A percentile compares a stretch with the other conserved stretches of the same genome.
Evolutionary conservation across 92 coral and sea anemone genomes (phyloP).

Genomic region (Blastomussa wellsi): DNA sequence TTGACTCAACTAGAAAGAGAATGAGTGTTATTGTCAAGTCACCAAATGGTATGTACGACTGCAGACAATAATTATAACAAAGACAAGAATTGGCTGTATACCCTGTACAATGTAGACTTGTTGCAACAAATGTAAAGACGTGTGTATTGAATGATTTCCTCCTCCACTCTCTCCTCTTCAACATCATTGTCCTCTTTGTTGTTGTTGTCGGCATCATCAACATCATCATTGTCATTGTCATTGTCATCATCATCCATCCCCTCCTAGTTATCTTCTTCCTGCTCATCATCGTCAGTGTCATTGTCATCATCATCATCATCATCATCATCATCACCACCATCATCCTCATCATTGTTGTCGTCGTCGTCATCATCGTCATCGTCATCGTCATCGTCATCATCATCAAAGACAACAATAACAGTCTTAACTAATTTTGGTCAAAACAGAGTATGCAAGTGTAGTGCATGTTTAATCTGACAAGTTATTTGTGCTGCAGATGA

Average conservation of each 20-base stretch:
- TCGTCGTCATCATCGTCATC: too few species aligned
- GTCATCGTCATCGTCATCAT: background rate
- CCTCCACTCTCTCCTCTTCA: background rate
- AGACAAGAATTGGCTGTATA: too few species aligned
- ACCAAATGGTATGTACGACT: conserved; percentile 63
- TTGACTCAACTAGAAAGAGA: conserved; percentile 95
- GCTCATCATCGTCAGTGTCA: too few species aligned
- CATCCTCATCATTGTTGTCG: too few species aligned
- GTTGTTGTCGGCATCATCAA: too few species aligned
- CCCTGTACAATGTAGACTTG: background rate
- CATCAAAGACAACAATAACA: background rate
- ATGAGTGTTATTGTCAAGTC: conserved; percentile 95
- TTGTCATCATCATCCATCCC: background rate
- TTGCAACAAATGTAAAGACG: background rate
- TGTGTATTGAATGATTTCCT: background rate
- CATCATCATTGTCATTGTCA: too few species aligned
- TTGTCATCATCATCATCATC: background rate
- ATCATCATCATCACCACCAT: background rate
- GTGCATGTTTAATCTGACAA: background rate
- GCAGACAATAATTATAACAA: background rate
- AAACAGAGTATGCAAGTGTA: background rate
- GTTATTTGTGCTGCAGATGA: conserved; percentile 44
- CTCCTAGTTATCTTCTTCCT: too few species aligned
- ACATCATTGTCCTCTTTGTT: too few species aligned
- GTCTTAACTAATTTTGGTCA: background rate